Base-by-base conservation (phyloP, 2,888 invertebrate species). In the Ichneumoninae sp. region DNA sequence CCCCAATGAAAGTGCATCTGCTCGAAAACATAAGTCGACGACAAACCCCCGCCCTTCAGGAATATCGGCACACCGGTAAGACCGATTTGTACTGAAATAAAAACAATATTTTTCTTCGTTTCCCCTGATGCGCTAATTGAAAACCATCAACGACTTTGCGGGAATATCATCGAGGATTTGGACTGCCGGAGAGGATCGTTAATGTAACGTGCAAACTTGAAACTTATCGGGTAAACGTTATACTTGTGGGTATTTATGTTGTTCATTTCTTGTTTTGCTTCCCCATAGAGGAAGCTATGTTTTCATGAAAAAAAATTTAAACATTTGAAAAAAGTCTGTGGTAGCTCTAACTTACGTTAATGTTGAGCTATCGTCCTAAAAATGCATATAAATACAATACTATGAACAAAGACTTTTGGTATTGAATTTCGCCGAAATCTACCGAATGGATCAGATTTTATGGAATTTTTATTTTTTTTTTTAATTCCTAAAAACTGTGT, bases 1-100 rank as follows among this genome's bases (percentile, higher is more conserved):
- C 96, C 95, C 97, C 97, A 97, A 91, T 98, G 97, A 93, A 97
- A 97, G 91, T 97, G 97, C 71, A 97, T 94, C 92, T 97, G 97
- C 80, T 96, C 96, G 72, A 97, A 94, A 1, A 95, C 91, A 91
- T 96, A 97, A 1, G 92, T 90, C 44, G 94, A 94, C 60, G 94
- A 92, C 66, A 96, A 92, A 3, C 95, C 95, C 0, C 96, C 97
- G 0, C 96, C 97, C 71, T 90, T 90, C 7, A 95, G 86, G 44
- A 86, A 81, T 60, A 91, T 85, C 52, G 91, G 89, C 8, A 87
- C 85, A 4, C 89, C 89, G 10, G 81, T 76, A 33, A 91, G 80
- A 40, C 47, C 68, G 50, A 92, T 60, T 89, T 90, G 86, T 52
- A 92, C 91, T 92, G 57, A 19, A 78, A 81, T 72, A 30, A 47